Conservation (phyloP, 2,797 vertebrate species). For the Simalia tracyae region DNA sequence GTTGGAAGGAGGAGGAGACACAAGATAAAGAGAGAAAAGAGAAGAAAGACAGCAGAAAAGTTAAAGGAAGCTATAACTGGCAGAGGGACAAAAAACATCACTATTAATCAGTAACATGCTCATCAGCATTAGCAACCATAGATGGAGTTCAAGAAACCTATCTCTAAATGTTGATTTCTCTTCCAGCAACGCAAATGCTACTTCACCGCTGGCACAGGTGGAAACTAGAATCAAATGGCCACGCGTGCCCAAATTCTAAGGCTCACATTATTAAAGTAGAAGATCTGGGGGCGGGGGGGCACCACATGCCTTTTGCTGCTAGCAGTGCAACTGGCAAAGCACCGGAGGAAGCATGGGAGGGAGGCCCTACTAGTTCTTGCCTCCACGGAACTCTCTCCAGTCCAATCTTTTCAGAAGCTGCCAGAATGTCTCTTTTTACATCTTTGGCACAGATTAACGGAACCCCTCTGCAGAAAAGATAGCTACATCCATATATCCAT, state of each 20-base stretch:
- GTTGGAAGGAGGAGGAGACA: conserved; percentile 62
- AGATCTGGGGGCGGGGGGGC: background rate
- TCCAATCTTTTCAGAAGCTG: background rate
- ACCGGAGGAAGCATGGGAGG: background rate
- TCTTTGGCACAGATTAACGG: background rate
- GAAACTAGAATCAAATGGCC: background rate
- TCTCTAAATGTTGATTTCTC: background rate
- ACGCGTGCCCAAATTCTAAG: background rate
- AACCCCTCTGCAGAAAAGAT: background rate
- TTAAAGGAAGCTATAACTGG: conserved; percentile 59
- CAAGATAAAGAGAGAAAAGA: conserved; percentile 65
- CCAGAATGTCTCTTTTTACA: no score
- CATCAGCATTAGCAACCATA: background rate
- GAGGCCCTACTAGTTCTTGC: background rate
- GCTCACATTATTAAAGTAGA: background rate
- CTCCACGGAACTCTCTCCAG: background rate
- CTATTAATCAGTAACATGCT: background rate
- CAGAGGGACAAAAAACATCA: conserved; percentile 43
- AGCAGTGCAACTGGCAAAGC: background rate
- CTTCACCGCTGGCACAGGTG: background rate
- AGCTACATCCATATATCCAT: background rate
- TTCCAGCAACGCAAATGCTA: background rate
- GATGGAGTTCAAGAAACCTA: fast-evolving
- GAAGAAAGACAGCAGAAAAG: conserved; percentile 66
- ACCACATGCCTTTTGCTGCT: background rate